Evolutionary conservation across 2,888 invertebrate genomes (phyloP).

Genomic region (Lacanobia oleracea): DNA sequence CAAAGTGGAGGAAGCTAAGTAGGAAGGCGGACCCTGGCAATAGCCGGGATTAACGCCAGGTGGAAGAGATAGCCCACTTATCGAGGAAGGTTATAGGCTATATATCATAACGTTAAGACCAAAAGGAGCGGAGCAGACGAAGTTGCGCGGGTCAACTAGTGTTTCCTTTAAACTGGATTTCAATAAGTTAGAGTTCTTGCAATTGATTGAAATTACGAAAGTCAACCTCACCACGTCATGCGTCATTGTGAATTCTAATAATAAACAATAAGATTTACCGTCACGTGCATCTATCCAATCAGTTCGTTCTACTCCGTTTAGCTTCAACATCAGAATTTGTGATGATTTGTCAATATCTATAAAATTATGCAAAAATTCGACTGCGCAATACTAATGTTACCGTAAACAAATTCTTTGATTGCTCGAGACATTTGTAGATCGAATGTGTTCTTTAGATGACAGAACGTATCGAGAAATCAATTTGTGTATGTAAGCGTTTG

Average conservation of each 20-base stretch:
- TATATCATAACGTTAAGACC: too few relatives aligned
- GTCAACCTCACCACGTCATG: not conserved
- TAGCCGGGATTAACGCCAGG: too few relatives aligned
- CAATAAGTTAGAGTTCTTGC: not conserved
- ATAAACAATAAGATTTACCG: slow-evolving; percentile 1
- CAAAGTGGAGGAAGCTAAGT: too few relatives aligned
- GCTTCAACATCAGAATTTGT: slow-evolving; percentile 5
- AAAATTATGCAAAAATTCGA: slow-evolving; percentile 53
- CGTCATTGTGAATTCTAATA: not conserved
- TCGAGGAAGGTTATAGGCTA: too few relatives aligned
- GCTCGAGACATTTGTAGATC: not conserved
- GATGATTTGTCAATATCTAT: slow-evolving; percentile 42
- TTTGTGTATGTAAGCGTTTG: not conserved
- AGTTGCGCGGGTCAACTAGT: too few relatives aligned
- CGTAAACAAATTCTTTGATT: slow-evolving; percentile 44
- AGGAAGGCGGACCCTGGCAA: too few relatives aligned
- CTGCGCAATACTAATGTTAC: slow-evolving; percentile 44
- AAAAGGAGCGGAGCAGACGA: too few relatives aligned
- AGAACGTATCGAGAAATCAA: not conserved
- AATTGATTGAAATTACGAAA: not conserved
- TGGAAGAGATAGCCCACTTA: too few relatives aligned
- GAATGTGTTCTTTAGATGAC: not conserved
- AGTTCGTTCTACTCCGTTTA: slow-evolving; percentile 19
- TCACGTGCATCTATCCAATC: slow-evolving; percentile 7
- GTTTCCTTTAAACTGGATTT: not conserved